Evolutionary conservation across 2,797 vertebrate species (phyloP), one percentile per base, ranked within the genome.

Genomic region (Enteromius paludinosus): DNA sequence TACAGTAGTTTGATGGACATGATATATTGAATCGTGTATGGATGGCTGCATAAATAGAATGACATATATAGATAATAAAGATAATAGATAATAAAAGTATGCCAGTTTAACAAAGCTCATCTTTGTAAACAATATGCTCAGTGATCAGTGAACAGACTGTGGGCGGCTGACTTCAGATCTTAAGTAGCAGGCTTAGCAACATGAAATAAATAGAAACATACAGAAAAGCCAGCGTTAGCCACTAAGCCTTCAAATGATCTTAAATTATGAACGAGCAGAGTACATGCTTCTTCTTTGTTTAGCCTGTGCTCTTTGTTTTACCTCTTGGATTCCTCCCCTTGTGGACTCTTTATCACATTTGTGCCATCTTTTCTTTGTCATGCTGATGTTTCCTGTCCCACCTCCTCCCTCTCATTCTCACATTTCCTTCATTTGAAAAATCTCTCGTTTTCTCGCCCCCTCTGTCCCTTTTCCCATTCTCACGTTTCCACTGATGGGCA

Each of bases 401-500:
- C 77, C 61, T 30, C 56, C 41, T 41, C 43, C 18, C 62, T 14
- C 45, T 38, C 62, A 49, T 56, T 23, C 47, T 64, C 56, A 25
- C 47, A 65, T 43, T 74, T 33, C 59, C 62, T 45, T 43, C 30
- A 41, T 79, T 35, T 82, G 0, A 66, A 20, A 65, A 38, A 25
- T 47, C 35, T 59, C n/a, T 47, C 7, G 33, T 30, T 74, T 69
- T 47, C 20, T 68, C 23, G 4, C 18, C n/a, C 6, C 18, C 33
- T 66, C 35, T 45, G 45, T 56, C 25, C 38, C 6, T 77, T 70
- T 74, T 47, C 56, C 5, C 41, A 28, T 45, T 81, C 49, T 71
- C 73, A 41, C 25, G 14, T 82, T 79, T 79, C 79, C 64, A 69
- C 79, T 76, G 82, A 86, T 72, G 79, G 79, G 45, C 79, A 82